phyloP scores from a whole-genome alignment of 2,888 invertebrate genomes.

The Dermolepida albohirtum region DNA sequence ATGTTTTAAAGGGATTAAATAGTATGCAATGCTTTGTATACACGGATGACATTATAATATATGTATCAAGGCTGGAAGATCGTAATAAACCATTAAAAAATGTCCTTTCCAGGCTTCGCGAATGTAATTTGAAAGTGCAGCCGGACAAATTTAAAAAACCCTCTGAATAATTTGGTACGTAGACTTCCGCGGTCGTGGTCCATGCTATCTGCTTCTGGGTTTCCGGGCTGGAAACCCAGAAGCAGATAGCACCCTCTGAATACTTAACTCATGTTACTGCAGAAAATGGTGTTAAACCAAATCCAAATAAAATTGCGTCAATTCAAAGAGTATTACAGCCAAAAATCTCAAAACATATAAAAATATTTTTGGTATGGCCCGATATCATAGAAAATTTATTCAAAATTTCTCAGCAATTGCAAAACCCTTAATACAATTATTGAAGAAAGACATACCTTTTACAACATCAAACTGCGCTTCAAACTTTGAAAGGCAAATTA shows the following conservation, averaged over 20 bases:
- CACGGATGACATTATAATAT: conserved; percentile 50
- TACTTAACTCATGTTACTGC: too few species aligned
- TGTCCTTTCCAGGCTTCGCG: conserved; percentile 19
- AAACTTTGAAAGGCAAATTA: conserved; percentile 21
- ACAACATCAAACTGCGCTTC: conserved; percentile 15
- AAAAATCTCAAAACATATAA: conserved; percentile 52
- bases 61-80: too few species aligned
- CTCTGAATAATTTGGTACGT: too few species aligned
- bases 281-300: too few species aligned
- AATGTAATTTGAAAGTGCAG: conserved; percentile 42
- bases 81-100: conserved; percentile 43
- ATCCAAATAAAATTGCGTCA: too few species aligned
- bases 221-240: too few species aligned
- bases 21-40: conserved; percentile 56
- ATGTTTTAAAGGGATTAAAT: conserved; percentile 56
- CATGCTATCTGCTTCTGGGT: too few species aligned
- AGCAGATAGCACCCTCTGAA: too few species aligned
- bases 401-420: conserved; percentile 24
- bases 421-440: conserved; percentile 49
- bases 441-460: too few species aligned
- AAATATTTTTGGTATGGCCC: conserved; percentile 50
- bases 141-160: conserved; percentile 48
- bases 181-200: too few species aligned
- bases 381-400: conserved; percentile 34
- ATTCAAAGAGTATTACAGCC: too few species aligned